phyloP scores from a whole-genome alignment of 2,797 vertebrate species.

The Heteromormyrus szaboi region DNA sequence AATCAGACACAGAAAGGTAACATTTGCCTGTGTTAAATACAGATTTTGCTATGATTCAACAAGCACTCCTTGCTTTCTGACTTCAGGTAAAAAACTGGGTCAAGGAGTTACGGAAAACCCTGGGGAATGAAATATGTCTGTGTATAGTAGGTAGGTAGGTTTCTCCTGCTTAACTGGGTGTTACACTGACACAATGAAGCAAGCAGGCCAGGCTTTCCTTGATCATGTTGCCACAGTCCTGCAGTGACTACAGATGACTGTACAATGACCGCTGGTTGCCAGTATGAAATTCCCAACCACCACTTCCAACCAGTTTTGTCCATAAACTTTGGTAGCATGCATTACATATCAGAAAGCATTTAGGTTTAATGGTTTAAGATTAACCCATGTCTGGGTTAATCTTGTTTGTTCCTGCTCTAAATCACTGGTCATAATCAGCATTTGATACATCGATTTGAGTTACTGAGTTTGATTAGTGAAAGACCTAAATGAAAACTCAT shows the following conservation, averaged over 20 bases:
- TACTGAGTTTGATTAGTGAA: background rate
- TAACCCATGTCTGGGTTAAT: background rate
- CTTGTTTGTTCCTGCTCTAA: background rate
- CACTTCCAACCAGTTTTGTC: background rate
- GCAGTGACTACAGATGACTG: background rate
- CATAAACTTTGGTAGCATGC: background rate
- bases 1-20: too few relatives aligned
- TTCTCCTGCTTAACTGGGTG: background rate
- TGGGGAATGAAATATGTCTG: conserved; percentile 98
- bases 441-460: background rate
- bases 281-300: background rate
- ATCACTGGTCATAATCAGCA: too few relatives aligned
- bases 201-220: background rate
- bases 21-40: background rate
- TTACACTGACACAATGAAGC: background rate
- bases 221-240: background rate
- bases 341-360: background rate
- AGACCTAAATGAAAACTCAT: background rate
- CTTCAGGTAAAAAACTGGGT: conserved; percentile 97
- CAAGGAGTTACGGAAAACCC: conserved; percentile 97
- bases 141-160: conserved; percentile 99
- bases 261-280: background rate
- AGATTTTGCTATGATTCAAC: background rate
- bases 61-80: conserved; percentile 16
- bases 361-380: background rate